Conservation (phyloP, 2,113 vertebrate genomes). For the Setophaga coronata region DNA sequence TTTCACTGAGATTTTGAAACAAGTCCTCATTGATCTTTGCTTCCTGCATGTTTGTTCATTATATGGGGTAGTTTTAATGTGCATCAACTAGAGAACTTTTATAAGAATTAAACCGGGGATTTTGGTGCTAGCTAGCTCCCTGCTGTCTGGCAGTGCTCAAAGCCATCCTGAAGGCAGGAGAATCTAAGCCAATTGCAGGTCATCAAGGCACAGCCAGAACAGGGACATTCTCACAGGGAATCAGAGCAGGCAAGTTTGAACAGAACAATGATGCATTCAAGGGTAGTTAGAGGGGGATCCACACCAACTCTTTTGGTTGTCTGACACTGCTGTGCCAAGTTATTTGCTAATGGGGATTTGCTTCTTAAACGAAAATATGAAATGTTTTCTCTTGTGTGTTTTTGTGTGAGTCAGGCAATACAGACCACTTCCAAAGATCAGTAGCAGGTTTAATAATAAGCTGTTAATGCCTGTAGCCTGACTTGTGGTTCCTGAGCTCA, state of each 20-base stretch:
- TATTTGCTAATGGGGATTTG: background rate
- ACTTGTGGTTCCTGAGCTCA: background rate
- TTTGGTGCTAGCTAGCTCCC: background rate
- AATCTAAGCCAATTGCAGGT: background rate
- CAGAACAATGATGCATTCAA: background rate
- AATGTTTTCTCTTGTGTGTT: background rate
- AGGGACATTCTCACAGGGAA: background rate
- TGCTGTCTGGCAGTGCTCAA: background rate
- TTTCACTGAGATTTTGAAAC: background rate
- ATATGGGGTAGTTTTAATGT: background rate
- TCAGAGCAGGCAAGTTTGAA: rapidly evolving
- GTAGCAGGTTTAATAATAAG: background rate
- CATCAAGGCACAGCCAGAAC: background rate
- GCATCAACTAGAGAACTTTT: background rate
- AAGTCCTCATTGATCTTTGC: background rate
- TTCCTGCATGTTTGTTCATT: background rate
- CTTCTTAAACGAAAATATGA: background rate
- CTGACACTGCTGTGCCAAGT: background rate
- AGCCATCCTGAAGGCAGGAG: background rate
- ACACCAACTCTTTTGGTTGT: background rate
- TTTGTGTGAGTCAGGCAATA: background rate
- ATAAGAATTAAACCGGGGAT: background rate
- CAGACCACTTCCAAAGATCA: background rate
- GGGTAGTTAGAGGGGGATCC: background rate
- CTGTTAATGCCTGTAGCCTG: background rate